These are phyloP conservation scores for Megalops atlanticus DNA, from an alignment of 2,113 vertebrate species.

Conservation along the genomic window DNA sequence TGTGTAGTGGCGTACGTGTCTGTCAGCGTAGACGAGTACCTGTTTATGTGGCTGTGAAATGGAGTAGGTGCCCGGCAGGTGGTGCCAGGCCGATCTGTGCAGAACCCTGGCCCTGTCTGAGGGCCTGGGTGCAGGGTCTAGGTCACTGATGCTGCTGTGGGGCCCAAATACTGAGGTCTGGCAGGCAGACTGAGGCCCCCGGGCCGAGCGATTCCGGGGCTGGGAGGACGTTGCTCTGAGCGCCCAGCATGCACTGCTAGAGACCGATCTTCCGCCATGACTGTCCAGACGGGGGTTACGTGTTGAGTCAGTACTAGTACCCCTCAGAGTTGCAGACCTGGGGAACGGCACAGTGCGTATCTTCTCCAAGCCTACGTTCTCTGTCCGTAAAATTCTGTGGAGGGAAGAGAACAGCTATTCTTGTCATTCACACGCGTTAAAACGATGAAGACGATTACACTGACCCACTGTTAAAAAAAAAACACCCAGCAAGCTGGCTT, in stretches of 20 bases:
- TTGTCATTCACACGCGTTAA: too few relatives aligned
- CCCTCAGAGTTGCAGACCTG: background rate
- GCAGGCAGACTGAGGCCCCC: background rate
- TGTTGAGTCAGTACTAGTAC: background rate
- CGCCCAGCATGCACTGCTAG: background rate
- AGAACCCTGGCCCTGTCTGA: background rate
- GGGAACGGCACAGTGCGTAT: background rate
- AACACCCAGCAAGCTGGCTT: background rate
- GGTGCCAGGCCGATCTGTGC: constrained; percentile 1
- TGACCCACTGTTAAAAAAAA: too few relatives aligned
- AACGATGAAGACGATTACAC: too few relatives aligned
- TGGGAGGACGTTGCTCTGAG: background rate
- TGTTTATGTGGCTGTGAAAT: background rate
- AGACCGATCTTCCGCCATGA: background rate
- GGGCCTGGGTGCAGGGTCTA: background rate
- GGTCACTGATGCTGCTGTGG: constrained; percentile 15
- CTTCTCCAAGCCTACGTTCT: background rate
- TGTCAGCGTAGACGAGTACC: background rate
- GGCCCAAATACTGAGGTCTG: constrained; percentile 29
- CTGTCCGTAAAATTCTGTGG: background rate
- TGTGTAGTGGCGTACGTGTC: background rate
- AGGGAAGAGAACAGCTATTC: too few relatives aligned
- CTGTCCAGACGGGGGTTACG: background rate
- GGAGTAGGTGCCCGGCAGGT: background rate
- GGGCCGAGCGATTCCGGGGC: background rate